Base-by-base conservation (phyloP, 2,888 invertebrate species). In the Dioctria rufipes region DNA sequence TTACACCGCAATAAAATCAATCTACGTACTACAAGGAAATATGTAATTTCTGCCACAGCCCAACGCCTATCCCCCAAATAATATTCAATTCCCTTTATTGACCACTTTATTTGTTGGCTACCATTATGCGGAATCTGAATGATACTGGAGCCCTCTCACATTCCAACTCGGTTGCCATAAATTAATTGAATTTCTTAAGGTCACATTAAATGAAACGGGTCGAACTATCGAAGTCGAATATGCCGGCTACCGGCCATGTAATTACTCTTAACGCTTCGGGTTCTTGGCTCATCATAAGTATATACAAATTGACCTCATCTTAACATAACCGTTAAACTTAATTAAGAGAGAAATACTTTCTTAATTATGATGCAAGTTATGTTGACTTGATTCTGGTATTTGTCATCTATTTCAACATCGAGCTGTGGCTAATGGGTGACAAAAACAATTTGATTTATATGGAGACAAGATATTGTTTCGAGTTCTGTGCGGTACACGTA, bases 341-440 rank as follows among this genome's bases (percentile, higher is more conserved):
- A 81, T 81, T 81, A 81, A 81, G 65, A 75, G 77, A 67, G 78
- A 81, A 81, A 81, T 81, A 78, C 63, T 78, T 78, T 51, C 81
- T 77, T 60, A 77, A 80, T 80, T 80, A 80, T 67, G 80, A 73
- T 73, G 25, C 39, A 42, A 60, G 58, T 58, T 58, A 60, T 73
- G 73, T 42, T 58, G 73, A 54, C 54, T 37, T 8, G 43, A 46
- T 67, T 67, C 67, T n/a, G 67, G 43, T n/a, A 25, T 69, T 51
- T 43, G 69, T 69, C 69, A 69, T 69, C 51, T n/a, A 54, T 11
- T 54, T 54, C 11, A 54, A 4, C 54, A 54, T 11, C 2, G 54
- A 54, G 54, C 6, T 54, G 54, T 11, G 5, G 46, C 5, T 46
- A 46, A 54, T 54, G 54, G 54, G 54, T 3, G 54, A 54, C 11